phyloP scores from a whole-genome alignment of 2,888 invertebrate genomes.

The Litoditis marina region DNA sequence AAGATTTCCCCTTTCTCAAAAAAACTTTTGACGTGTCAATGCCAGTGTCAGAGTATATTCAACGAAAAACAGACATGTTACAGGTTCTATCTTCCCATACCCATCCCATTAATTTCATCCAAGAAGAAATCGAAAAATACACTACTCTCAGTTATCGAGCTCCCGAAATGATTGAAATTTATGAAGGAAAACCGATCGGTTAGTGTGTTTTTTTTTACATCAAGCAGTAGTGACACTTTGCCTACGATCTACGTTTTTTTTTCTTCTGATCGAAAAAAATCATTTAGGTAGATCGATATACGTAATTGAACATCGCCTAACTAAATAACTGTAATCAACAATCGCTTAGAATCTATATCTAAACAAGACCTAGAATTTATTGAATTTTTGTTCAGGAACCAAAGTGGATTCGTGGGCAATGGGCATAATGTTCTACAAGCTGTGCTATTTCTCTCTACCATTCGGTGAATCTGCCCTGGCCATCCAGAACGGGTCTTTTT shows the following conservation, averaged over 20 bases:
- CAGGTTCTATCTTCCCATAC: constrained; percentile 68
- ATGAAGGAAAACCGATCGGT: constrained; percentile 76
- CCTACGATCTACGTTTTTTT: background rate
- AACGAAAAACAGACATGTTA: no score
- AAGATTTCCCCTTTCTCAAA: no score
- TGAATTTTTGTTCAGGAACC: constrained; percentile 33
- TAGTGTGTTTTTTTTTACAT: constrained; percentile 12
- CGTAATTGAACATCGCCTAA: background rate
- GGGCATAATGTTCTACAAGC: constrained; percentile 81
- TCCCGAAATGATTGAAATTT: constrained; percentile 90
- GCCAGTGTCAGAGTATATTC: no score
- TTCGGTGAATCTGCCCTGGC: constrained; percentile 89
- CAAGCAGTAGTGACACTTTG: background rate
- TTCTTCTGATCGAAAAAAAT: background rate
- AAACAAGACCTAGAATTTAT: constrained; percentile 7
- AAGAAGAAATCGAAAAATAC: constrained; percentile 66
- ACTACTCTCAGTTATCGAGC: constrained; percentile 84
- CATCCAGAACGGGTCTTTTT: constrained; percentile 83
- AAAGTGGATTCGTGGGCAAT: constrained; percentile 68
- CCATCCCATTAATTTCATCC: constrained; percentile 37
- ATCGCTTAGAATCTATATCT: no score
- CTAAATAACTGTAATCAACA: no score
- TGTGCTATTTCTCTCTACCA: constrained; percentile 83
- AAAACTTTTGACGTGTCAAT: no score
- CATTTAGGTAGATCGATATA: constrained; percentile 2